Conservation (phyloP, 2,888 invertebrate species). For the Sarcophaga rosellei region DNA sequence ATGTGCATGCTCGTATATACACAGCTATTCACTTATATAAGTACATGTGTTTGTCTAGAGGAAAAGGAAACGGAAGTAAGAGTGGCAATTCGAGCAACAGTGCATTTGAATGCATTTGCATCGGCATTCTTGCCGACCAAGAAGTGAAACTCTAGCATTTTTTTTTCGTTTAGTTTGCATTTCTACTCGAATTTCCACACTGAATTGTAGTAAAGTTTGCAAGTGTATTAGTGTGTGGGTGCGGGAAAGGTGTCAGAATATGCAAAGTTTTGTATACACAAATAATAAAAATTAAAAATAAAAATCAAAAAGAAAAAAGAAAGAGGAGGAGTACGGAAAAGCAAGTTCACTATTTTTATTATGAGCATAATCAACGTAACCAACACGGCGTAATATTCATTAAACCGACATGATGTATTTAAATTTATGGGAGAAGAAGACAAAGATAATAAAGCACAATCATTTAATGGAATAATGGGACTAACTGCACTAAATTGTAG, state of each 20-base stretch:
- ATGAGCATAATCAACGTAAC: slow-evolving; percentile 55
- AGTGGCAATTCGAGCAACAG: slow-evolving; percentile 54
- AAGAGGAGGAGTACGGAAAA: slow-evolving; percentile 25
- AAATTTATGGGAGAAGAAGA: not conserved
- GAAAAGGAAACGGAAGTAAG: slow-evolving; percentile 53
- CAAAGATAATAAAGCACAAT: too few species aligned
- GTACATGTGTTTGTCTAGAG: not conserved
- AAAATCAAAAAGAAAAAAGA: too few species aligned
- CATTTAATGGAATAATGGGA: slow-evolving; percentile 2
- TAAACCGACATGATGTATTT: slow-evolving; percentile 43
- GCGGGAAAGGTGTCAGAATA: not conserved
- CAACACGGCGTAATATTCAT: slow-evolving; percentile 46
- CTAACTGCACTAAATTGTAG: too few species aligned
- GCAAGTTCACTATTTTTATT: slow-evolving; percentile 38
- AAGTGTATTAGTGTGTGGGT: too few species aligned
- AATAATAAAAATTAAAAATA: not conserved
- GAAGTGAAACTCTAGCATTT: not conserved
- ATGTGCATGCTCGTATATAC: not conserved
- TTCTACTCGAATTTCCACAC: not conserved
- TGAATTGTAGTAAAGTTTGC: not conserved
- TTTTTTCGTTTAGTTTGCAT: not conserved
- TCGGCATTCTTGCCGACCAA: not conserved
- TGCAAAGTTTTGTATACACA: slow-evolving; percentile 30
- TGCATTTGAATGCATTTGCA: slow-evolving; percentile 51
- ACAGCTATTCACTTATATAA: not conserved